phyloP scores from a whole-genome alignment of 1,140 invertebrate species.

The Pantala flavescens region DNA sequence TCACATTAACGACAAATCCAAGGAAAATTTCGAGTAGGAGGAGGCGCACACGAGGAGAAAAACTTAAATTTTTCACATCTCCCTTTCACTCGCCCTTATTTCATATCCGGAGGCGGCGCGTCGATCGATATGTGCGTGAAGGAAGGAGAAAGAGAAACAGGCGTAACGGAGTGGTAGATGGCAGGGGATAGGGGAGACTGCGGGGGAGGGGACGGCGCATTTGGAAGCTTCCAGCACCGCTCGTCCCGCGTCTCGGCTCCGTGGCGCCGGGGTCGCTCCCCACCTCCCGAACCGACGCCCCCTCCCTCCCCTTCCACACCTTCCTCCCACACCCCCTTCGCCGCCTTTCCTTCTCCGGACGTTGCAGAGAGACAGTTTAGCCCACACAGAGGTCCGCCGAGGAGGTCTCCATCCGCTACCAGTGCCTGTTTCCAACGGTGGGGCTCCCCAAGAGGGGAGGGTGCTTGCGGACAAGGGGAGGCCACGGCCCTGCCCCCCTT shows the following conservation, averaged over 20 bases:
- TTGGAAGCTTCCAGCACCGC: background rate
- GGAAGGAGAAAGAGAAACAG: background rate
- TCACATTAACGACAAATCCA: too few species aligned
- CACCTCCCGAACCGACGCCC: background rate
- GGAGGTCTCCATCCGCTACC: background rate
- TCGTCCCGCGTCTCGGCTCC: conserved; percentile 2
- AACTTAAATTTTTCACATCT: too few species aligned
- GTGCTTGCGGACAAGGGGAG: background rate
- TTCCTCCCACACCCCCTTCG: background rate
- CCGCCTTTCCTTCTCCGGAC: background rate
- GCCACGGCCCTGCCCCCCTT: background rate
- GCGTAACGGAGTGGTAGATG: conserved; percentile 13
- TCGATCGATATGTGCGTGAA: background rate
- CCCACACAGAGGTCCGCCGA: background rate
- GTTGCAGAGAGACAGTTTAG: conserved; percentile 5
- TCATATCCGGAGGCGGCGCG: background rate
- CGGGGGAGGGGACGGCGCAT: background rate
- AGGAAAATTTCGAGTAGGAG: too few species aligned
- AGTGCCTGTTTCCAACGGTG: background rate
- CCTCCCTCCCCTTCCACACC: background rate
- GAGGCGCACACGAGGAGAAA: too few species aligned
- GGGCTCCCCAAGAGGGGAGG: background rate
- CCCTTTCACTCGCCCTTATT: background rate
- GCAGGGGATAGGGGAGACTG: conserved; percentile 18
- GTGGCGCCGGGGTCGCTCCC: background rate